Evolutionary conservation across 2,797 vertebrate genomes (phyloP), one percentile per base, ranked within the genome.

Genomic region (Prunella strophiata): DNA sequence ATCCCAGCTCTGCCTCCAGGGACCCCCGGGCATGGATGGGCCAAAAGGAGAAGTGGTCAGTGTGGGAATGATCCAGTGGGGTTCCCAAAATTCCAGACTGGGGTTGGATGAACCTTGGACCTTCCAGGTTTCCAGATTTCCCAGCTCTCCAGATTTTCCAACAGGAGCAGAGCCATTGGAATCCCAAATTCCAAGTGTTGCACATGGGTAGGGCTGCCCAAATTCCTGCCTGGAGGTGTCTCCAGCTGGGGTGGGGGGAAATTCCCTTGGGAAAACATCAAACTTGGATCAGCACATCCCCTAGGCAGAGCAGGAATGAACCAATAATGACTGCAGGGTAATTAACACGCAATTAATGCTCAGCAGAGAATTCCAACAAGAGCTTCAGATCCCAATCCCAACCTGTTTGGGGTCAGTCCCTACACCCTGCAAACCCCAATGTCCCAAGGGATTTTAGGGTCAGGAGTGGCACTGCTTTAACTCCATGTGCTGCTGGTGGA

Each of bases 11-110:
- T 98, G 99, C 95, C 96, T 97, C 71, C 98, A 73, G 70, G 98
- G 98, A 16, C 18, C 86, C 2, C 96, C 98, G 0, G 99, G 99
- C 50, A 85, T 38, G 26, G 95, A 98, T 1, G 99, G 99, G 50
- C 93, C 51, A 6, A 98, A 96, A 94, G 99, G 99, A 89, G 85
- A 95, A 74, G 94, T 29, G 94, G 99, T 99, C 70, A 98, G 98
- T 94, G 13, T 11, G 36, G 76, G 62, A 32, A 47, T 3, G 51
- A 26, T 43, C 61, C 47, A 13, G 1, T 7, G 54, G 47, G 27
- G 7, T 8, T 58, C n/a, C 59, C 50, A 18, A 43, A 45, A 61
- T 51, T 57, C 77, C 43, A 7, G 1, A 3, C 0, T 1, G 58
- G 48, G n/a, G 5, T 29, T 38, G 48, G 57, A 7, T 7, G n/a